Base-by-base conservation (phyloP, 1,140 invertebrate species). In the Triops cancriformis region DNA sequence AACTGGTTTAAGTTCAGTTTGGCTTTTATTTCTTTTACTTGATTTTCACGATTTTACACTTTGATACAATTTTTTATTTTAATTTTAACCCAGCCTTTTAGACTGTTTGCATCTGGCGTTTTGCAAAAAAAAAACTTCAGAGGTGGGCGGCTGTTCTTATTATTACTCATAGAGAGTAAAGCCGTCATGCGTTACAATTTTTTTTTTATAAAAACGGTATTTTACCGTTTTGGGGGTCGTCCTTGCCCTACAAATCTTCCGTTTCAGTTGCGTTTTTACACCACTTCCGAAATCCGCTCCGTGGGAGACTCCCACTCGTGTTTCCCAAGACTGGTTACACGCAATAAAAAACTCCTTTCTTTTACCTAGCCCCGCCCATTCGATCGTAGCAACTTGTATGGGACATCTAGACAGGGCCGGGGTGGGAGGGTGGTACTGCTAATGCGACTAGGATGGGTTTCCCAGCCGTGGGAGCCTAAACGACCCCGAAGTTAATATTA, bases 201-300 rank as follows among this genome's bases (percentile, higher is more conserved):
- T 37, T 7, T 37, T 7, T 37, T 37, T 37, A 4, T 37, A 7
- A 37, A 37, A 37, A 9, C 10, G 23, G 51, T 64, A 14, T 23
- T 64, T 23, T 64, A 64, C 51, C n/a, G 51, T 10, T 45, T 23
- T 23, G 4, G 5, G 14, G 23, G 51, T 64, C 51, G 51, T 18
- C 51, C 51, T 64, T 64, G 51, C 51, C 51, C 51, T 64, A 64
- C 51, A 64, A 64, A 64, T 64, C 14, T n/a, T 64, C 14, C 31
- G 31, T 37, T 37, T 37, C 31, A n/a, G 31, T 37, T 37, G 31
- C 51, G 51, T 23, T 64, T 64, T 64, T 64, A 64, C 51, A 14
- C 51, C 18, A 64, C 51, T 18, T 64, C 51, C 51, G 14, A 64
- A 23, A n/a, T 23, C 14, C 18, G 14, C 31, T 2, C 31, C 51